These are phyloP conservation scores for Phycodurus eques DNA, from an alignment of 2,113 vertebrate species.

Conservation along the genomic window DNA sequence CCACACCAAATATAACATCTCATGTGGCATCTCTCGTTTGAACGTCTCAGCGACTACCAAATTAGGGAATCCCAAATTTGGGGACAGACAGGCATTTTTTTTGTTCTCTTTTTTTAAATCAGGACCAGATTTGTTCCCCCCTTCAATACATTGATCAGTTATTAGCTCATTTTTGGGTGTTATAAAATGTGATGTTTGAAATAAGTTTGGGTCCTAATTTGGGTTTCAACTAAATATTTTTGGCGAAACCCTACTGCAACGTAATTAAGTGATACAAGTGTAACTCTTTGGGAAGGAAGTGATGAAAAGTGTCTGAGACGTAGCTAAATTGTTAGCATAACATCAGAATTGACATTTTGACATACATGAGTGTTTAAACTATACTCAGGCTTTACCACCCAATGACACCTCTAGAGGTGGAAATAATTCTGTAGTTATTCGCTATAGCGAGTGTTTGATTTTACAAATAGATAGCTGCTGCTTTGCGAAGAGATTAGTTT, in stretches of 20 bases:
- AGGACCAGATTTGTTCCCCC: neutral
- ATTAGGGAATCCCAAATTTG: neutral
- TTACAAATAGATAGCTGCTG: neutral
- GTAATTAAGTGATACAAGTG: neutral
- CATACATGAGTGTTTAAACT: neutral
- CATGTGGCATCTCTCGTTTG: neutral
- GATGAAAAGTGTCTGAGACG: neutral
- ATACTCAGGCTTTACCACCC: neutral
- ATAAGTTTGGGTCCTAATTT: neutral
- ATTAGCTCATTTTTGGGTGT: neutral
- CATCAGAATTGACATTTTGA: neutral
- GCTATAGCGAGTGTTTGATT: neutral
- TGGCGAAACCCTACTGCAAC: neutral
- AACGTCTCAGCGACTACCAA: neutral
- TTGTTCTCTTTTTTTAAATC: neutral
- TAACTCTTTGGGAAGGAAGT: neutral
- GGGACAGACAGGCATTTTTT: neutral
- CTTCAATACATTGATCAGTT: too few species aligned
- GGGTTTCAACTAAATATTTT: neutral
- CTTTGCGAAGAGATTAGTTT: slow-evolving; percentile 9
- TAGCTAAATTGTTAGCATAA: neutral
- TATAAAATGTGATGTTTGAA: neutral
- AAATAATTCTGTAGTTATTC: neutral
- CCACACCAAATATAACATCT: neutral
- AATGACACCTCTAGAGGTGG: neutral